phyloP scores from a whole-genome alignment of 2,888 invertebrate species.

The Amiota mariae region DNA sequence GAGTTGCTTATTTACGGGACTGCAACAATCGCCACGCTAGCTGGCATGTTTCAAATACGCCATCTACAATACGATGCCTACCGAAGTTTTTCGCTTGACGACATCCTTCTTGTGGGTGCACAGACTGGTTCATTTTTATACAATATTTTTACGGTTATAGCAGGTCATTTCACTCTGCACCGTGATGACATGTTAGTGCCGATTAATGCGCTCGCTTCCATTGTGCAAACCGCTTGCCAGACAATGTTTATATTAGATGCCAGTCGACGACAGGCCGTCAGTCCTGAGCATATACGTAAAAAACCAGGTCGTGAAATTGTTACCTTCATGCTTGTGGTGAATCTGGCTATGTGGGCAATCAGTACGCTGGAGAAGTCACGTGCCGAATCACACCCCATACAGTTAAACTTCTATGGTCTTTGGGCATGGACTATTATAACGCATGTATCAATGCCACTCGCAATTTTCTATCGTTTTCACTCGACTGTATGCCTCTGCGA shows the following conservation, averaged over 20 bases:
- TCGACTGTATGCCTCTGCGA: constrained; percentile 96
- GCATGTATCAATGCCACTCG: constrained; percentile 93
- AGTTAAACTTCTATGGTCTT: constrained; percentile 91
- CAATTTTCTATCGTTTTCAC: constrained; percentile 95
- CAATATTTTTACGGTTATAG: constrained; percentile 93
- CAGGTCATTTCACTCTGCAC: constrained; percentile 89
- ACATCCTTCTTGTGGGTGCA: constrained; percentile 91
- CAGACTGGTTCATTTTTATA: constrained; percentile 96
- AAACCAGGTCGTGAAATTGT: constrained; percentile 96
- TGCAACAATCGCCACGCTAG: constrained; percentile 87
- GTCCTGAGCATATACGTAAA: constrained; percentile 85
- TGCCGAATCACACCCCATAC: constrained; percentile 93
- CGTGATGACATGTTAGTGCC: constrained; percentile 87
- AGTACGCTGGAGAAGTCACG: constrained; percentile 93
- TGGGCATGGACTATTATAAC: constrained; percentile 98
- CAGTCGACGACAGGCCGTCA: constrained; percentile 87
- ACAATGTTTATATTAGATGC: constrained; percentile 94
- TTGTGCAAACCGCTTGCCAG: constrained; percentile 91
- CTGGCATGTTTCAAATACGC: constrained; percentile 91
- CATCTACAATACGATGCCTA: constrained; percentile 88
- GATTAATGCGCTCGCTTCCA: constrained; percentile 87
- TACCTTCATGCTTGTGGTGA: constrained; percentile 91
- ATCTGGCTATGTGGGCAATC: constrained; percentile 95
- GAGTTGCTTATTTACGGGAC: constrained; percentile 90
- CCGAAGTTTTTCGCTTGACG: constrained; percentile 88